Conservation (phyloP, 2,113 vertebrate species). For the Marmota monax region DNA sequence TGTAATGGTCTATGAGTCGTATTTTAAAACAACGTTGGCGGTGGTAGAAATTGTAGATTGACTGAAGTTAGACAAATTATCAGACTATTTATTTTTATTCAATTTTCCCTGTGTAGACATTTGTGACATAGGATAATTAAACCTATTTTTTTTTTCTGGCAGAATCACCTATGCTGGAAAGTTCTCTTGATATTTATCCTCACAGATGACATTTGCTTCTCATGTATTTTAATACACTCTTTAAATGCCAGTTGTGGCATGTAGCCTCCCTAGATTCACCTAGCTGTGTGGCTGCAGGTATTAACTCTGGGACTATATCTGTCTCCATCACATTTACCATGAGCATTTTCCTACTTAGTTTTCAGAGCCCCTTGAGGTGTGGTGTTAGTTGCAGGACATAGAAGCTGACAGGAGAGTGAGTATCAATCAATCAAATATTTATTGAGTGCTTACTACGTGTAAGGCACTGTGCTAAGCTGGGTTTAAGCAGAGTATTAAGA, state of each 20-base stretch:
- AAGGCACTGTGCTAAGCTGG: constrained; percentile 79
- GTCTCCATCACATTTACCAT: background rate
- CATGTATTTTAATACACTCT: background rate
- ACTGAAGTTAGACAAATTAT: background rate
- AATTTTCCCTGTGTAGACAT: background rate
- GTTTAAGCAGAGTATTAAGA: constrained; percentile 77
- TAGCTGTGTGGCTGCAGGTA: background rate
- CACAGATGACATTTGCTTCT: constrained; percentile 10
- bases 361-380: constrained; percentile 59
- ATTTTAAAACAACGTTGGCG: background rate
- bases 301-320: background rate
- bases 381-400: constrained; percentile 36
- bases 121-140: background rate
- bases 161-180: background rate
- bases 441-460: constrained; percentile 80
- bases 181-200: constrained; percentile 27
- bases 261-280: background rate
- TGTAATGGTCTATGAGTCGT: background rate
- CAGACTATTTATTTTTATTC: constrained; percentile 34
- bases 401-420: constrained; percentile 49
- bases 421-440: constrained; percentile 78
- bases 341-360: constrained; percentile 46
- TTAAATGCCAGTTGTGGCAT: background rate
- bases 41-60: background rate
- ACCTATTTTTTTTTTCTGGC: background rate